A percentile compares a stretch with the other conserved stretches of the same genome.
Evolutionary conservation across 2,888 invertebrate genomes (phyloP).

Genomic region (Tenthredo mesomela): DNA sequence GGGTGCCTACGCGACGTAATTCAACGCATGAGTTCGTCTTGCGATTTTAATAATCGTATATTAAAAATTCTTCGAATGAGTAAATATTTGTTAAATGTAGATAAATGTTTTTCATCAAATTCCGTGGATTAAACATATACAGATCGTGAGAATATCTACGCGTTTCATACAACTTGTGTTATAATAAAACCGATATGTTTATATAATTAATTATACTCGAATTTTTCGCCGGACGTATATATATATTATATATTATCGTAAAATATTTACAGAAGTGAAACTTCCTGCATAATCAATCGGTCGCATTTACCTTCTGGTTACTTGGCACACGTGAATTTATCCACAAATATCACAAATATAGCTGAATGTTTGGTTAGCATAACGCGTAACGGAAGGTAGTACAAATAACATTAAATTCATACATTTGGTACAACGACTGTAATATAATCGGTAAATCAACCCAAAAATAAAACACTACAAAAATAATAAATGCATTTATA

Average conservation of each 20-base stretch:
- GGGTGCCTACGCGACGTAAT: neutral
- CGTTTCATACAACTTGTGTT: neutral
- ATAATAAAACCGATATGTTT: neutral
- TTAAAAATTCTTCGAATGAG: neutral
- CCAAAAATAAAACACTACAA: neutral
- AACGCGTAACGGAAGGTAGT: neutral
- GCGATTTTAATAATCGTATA: neutral
- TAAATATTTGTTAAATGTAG: neutral
- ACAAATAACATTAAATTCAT: neutral
- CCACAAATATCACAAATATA: constrained; percentile 7
- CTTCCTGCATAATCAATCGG: neutral
- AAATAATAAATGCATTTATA: neutral
- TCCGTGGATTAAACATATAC: neutral
- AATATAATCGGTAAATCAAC: constrained; percentile 1
- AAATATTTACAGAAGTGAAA: neutral
- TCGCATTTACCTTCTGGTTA: neutral
- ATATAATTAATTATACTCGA: neutral
- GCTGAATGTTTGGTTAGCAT: neutral
- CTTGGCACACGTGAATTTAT: neutral
- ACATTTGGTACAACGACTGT: neutral
- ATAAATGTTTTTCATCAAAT: neutral
- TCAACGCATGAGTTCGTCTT: neutral
- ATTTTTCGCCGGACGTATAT: neutral
- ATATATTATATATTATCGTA: too few species aligned
- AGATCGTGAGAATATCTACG: neutral